These are phyloP conservation scores for Trichoplusia ni DNA, from an alignment of 1,140 invertebrate species.

Conservation along the genomic window DNA sequence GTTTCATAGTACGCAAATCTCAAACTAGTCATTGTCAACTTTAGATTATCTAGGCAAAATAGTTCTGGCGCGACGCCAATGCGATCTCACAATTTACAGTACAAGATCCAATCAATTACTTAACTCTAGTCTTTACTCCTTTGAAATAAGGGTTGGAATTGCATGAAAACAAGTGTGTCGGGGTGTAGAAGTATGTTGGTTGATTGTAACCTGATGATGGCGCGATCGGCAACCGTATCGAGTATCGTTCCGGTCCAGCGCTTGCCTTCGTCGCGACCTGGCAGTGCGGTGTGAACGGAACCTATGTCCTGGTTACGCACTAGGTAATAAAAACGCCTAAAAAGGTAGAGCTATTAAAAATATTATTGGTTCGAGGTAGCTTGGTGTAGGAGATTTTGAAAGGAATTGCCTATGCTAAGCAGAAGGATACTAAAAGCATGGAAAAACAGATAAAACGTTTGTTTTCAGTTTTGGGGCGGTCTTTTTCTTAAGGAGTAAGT, in stretches of 20 bases:
- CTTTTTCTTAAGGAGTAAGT: too few species aligned
- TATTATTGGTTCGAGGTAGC: too few species aligned
- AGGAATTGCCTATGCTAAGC: too few species aligned
- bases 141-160: conserved; percentile 11
- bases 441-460: too few species aligned
- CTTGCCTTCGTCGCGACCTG: conserved; percentile 44
- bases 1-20: conserved; percentile 19
- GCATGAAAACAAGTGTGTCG: not conserved
- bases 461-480: too few species aligned
- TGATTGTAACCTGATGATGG: conserved; percentile 53
- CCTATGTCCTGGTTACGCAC: conserved; percentile 53
- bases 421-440: too few species aligned
- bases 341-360: too few species aligned
- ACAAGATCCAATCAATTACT: not conserved
- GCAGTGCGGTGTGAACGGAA: conserved; percentile 51
- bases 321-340: conserved; percentile 1
- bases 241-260: conserved; percentile 55
- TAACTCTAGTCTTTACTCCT: conserved; percentile 5
- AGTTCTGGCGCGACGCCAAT: conserved; percentile 45
- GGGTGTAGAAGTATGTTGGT: conserved; percentile 28
- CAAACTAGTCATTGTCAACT: conserved; percentile 31
- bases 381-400: too few species aligned
- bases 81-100: conserved; percentile 37
- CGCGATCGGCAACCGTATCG: conserved; percentile 55
- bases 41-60: conserved; percentile 47